Percentiles rank a stretch among this genome's conserved stretches.
Conservation (phyloP, 2,888 invertebrate genomes). For the Folsomia candida region DNA sequence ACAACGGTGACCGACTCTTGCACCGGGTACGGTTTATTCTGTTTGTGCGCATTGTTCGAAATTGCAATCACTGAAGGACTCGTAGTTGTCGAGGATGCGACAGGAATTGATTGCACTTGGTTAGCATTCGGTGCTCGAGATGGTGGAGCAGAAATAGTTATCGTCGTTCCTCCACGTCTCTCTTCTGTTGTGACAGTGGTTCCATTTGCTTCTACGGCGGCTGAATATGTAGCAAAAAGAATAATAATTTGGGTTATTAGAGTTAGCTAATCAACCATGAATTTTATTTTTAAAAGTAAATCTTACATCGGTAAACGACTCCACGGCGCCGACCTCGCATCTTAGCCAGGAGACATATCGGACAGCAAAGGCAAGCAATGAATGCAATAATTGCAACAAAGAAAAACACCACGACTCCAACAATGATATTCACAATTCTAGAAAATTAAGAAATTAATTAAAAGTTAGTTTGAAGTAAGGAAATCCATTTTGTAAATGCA, state of each 20-base stretch:
- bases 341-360: constrained; percentile 46
- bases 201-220: neutral
- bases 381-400: constrained; percentile 24
- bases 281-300: neutral
- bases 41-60: constrained; percentile 26
- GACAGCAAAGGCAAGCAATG: constrained; percentile 44
- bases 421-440: constrained; percentile 27
- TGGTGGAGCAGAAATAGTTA: neutral
- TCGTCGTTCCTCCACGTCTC: constrained; percentile 1
- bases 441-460: neutral
- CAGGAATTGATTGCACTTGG: constrained; percentile 11
- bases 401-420: constrained; percentile 28
- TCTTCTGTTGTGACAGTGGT: constrained; percentile 8
- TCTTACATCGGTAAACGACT: constrained; percentile 42
- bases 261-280: no score
- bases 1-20: constrained; percentile 43
- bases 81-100: constrained; percentile 7
- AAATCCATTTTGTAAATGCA: no score
- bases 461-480: neutral
- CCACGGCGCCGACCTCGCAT: constrained; percentile 39
- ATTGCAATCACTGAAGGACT: constrained; percentile 26
- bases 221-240: neutral
- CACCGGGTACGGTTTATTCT: constrained; percentile 41
- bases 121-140: neutral
- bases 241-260: no score